These are phyloP conservation scores for Melanargia galathea DNA, from an alignment of 2,888 invertebrate genomes.

Conservation along the genomic window DNA sequence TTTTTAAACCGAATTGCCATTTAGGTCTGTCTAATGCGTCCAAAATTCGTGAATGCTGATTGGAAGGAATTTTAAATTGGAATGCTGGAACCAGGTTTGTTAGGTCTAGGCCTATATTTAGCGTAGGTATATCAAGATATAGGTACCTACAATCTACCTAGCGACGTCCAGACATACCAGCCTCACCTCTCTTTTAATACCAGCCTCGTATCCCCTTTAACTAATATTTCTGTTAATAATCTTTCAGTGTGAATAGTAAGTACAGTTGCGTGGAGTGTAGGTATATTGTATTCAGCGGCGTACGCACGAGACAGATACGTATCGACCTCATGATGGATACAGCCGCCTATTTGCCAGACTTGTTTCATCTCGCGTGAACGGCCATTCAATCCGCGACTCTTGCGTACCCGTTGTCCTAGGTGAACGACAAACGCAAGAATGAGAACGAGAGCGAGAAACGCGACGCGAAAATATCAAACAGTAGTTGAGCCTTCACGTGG, in stretches of 20 bases:
- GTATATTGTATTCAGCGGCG: slow-evolving; percentile 25
- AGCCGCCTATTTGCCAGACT: slow-evolving; percentile 65
- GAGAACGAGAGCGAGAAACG: too few species aligned
- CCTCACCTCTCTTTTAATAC: too few species aligned
- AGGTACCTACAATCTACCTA: slow-evolving; percentile 4
- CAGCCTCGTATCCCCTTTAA: too few species aligned
- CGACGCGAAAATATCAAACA: too few species aligned
- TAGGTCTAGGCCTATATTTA: slow-evolving; percentile 5
- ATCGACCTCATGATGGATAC: slow-evolving; percentile 73
- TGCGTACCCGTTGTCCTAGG: too few species aligned
- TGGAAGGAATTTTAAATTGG: too few species aligned
- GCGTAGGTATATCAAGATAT: background rate
- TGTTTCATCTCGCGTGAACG: slow-evolving; percentile 50
- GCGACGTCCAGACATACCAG: background rate
- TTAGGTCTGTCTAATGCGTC: too few species aligned
- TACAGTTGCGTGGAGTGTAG: slow-evolving; percentile 28
- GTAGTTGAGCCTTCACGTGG: too few species aligned
- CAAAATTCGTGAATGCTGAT: too few species aligned
- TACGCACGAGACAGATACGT: slow-evolving; percentile 67
- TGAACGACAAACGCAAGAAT: too few species aligned
- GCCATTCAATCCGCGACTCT: slow-evolving; percentile 41
- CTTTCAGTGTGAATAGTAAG: background rate
- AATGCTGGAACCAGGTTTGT: background rate
- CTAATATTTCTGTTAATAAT: too few species aligned
- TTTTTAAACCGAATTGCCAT: too few species aligned